These are phyloP conservation scores for Endotricha flammealis DNA, from an alignment of 2,888 invertebrate genomes.

Conservation along the genomic window DNA sequence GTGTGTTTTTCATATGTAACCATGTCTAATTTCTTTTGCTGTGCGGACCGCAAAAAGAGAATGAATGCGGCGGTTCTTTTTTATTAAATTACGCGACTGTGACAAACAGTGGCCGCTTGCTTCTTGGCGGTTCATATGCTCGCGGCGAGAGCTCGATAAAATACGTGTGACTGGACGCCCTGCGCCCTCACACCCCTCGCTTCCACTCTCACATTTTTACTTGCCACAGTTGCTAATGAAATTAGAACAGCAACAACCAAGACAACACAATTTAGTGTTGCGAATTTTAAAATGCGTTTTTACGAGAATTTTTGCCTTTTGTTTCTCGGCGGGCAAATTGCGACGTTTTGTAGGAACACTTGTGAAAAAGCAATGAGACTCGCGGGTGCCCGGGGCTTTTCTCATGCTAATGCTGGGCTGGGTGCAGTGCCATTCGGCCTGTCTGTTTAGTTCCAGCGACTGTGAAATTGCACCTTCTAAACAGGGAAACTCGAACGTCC, in stretches of 20 bases:
- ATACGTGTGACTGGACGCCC: slow-evolving; percentile 31
- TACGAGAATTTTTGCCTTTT: slow-evolving; percentile 24
- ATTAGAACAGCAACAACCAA: slow-evolving; percentile 43
- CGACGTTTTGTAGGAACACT: slow-evolving; percentile 13
- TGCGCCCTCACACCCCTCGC: slow-evolving; percentile 13
- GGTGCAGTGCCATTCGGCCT: slow-evolving; percentile 24
- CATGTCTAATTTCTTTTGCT: slow-evolving; percentile 13
- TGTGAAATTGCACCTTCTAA: slow-evolving; percentile 62
- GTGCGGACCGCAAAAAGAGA: slow-evolving; percentile 21
- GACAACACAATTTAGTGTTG: slow-evolving; percentile 42
- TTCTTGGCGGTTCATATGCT: slow-evolving; percentile 38
- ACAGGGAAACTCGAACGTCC: slow-evolving; percentile 33
- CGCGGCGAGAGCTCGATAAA: slow-evolving; percentile 33
- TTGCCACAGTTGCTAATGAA: slow-evolving; percentile 45
- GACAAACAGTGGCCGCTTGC: slow-evolving; percentile 46
- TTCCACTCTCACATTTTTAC: slow-evolving; percentile 20
- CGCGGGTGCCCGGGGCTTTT: slow-evolving; percentile 30
- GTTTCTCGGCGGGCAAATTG: slow-evolving; percentile 2
- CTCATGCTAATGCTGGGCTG: slow-evolving; percentile 43
- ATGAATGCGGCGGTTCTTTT: slow-evolving; percentile 33
- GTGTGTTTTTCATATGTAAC: slow-evolving; percentile 17
- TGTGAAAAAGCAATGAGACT: slow-evolving; percentile 36
- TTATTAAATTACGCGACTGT: slow-evolving; percentile 56
- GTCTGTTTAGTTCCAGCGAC: slow-evolving; percentile 50
- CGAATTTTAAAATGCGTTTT: slow-evolving; percentile 35